Evolutionary conservation across 2,113 vertebrate genomes (phyloP).

Genomic region (Agelaius tricolor): DNA sequence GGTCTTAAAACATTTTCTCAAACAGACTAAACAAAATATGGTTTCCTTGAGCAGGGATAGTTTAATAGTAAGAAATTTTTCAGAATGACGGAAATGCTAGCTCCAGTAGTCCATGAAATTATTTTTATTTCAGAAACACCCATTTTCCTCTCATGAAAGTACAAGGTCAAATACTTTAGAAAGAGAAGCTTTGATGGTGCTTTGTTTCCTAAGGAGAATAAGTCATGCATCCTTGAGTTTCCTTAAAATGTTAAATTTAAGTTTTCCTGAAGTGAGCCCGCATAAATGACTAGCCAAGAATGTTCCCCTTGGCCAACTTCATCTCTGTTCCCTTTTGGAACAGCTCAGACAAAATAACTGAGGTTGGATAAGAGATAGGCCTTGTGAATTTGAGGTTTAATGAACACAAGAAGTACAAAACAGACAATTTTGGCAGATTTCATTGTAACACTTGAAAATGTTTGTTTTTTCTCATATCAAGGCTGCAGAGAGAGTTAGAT

Average conservation of each 20-base stretch:
- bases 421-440: constrained; percentile 67
- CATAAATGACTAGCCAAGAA: constrained; percentile 19
- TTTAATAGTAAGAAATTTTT: constrained; percentile 20
- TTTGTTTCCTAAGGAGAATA: not conserved
- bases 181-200: not conserved
- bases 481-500: constrained; percentile 55
- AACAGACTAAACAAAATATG: constrained; percentile 24
- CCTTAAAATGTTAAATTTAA: constrained; percentile 32
- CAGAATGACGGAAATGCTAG: not conserved
- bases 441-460: constrained; percentile 65
- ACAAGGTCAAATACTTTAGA: not conserved
- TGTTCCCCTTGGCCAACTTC: constrained; percentile 14
- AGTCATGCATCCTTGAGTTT: not conserved
- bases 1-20: not conserved
- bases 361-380: constrained; percentile 61
- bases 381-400: constrained; percentile 63
- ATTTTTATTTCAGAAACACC: not conserved
- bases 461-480: constrained; percentile 65
- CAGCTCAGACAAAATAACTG: constrained; percentile 42
- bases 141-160: not conserved
- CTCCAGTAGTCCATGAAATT: not conserved
- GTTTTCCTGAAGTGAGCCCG: not conserved
- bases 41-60: not conserved
- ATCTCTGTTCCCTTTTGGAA: constrained; percentile 56
- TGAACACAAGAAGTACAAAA: constrained; percentile 56